Conservation (phyloP, 1,140 invertebrate species). For the Prorops nasuta region DNA sequence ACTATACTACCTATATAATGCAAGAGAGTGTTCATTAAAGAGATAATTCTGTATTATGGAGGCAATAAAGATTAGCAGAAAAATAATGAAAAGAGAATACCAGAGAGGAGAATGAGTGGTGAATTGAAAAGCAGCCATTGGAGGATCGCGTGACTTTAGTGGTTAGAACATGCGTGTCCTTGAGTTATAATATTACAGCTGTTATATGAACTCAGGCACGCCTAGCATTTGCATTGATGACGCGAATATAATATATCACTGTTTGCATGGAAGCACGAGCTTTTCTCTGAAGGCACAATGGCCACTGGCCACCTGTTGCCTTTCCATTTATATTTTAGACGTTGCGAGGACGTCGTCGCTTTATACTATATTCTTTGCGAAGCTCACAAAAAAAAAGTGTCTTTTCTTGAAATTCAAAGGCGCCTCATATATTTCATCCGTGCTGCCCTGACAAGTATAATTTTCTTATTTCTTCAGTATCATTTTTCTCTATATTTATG, state of each 20-base stretch:
- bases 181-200: constrained; percentile 34
- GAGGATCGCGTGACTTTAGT: not conserved
- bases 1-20: constrained; percentile 1
- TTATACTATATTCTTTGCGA: constrained; percentile 31
- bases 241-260: constrained; percentile 51
- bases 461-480: no score
- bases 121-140: not conserved
- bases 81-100: no score
- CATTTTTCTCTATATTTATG: no score
- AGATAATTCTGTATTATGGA: no score
- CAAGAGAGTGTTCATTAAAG: not conserved
- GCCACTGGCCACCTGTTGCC: constrained; percentile 55
- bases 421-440: constrained; percentile 9
- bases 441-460: no score
- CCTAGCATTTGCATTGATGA: constrained; percentile 51
- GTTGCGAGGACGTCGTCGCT: constrained; percentile 30
- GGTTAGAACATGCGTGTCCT: constrained; percentile 17
- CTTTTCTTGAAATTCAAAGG: no score
- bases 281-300: constrained; percentile 44
- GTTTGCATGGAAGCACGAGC: constrained; percentile 14
- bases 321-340: constrained; percentile 54
- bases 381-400: constrained; percentile 16
- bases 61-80: no score
- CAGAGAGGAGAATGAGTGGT: not conserved
- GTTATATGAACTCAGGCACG: constrained; percentile 50